A percentile compares a stretch with the other conserved stretches of the same genome.
phyloP scores from a whole-genome alignment of 2,888 invertebrate species.

The Papilio demoleus region DNA sequence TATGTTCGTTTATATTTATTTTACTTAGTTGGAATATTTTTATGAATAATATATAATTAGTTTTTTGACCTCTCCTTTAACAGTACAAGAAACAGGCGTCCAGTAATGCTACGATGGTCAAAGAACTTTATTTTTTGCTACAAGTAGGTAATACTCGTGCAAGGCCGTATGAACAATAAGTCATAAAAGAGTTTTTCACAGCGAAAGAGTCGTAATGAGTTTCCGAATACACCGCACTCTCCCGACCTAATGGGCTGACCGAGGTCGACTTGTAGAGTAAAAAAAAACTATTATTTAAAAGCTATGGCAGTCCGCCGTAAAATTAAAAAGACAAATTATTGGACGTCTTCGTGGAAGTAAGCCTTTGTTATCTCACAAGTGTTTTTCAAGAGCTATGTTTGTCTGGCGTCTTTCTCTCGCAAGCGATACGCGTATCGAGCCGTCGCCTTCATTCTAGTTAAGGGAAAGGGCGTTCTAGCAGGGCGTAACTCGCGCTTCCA shows the following conservation, averaged over 20 bases:
- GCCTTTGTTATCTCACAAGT: constrained; percentile 83
- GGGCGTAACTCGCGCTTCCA: constrained; percentile 80
- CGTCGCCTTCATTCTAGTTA: constrained; percentile 79
- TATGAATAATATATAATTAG: constrained; percentile 71
- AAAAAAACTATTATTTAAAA: constrained; percentile 76
- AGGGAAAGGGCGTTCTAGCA: constrained; percentile 74
- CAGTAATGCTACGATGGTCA: constrained; percentile 34
- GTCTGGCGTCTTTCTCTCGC: constrained; percentile 69
- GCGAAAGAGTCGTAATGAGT: constrained; percentile 73
- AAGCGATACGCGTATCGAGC: constrained; percentile 59
- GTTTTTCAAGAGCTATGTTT: constrained; percentile 82
- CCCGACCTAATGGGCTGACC: constrained; percentile 74
- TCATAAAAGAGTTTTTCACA: constrained; percentile 73
- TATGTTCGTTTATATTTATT: constrained; percentile 75
- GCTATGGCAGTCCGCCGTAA: constrained; percentile 80
- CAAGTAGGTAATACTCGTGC: constrained; percentile 57
- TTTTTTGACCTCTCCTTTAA: constrained; percentile 55
- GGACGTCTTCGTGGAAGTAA: constrained; percentile 82
- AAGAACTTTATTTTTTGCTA: constrained; percentile 50
- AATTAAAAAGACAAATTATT: constrained; percentile 84
- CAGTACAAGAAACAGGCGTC: constrained; percentile 37
- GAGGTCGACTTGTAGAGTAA: constrained; percentile 68
- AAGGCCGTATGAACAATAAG: constrained; percentile 75
- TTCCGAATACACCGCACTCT: constrained; percentile 68
- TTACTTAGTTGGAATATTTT: constrained; percentile 70